A percentile compares a stretch with the other conserved stretches of the same genome.
These are phyloP conservation scores for Bombus huntii DNA, from an alignment of 1,140 invertebrate genomes.

Conservation along the genomic window DNA sequence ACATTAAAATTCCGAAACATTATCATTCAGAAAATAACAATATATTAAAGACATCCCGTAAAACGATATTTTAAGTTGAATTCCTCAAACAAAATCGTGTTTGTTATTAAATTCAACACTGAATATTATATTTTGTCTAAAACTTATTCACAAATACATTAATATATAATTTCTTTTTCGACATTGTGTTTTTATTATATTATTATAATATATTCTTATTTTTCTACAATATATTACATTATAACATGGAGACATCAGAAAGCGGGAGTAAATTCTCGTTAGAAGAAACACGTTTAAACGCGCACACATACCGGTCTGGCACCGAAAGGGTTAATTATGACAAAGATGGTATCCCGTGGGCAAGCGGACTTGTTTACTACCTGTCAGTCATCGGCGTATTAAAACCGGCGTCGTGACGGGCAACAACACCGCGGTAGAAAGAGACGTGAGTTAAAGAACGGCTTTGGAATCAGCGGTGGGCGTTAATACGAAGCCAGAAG, in stretches of 20 bases:
- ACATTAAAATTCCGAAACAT: background rate
- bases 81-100: background rate
- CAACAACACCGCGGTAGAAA: constrained; percentile 30
- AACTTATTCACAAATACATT: background rate
- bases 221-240: background rate
- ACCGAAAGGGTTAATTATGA: constrained; percentile 52
- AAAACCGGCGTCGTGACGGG: constrained; percentile 45
- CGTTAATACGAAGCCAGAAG: constrained; percentile 33
- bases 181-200: background rate
- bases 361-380: constrained; percentile 58
- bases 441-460: constrained; percentile 25
- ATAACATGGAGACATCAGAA: background rate
- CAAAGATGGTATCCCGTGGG: constrained; percentile 52
- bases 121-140: background rate
- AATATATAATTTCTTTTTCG: background rate
- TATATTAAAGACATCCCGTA: background rate
- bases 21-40: background rate
- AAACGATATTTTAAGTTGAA: too few species aligned
- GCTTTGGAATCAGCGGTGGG: constrained; percentile 21
- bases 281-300: constrained; percentile 14
- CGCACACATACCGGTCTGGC: constrained; percentile 32
- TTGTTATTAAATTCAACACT: background rate
- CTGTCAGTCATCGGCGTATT: constrained; percentile 58
- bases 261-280: background rate
- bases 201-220: background rate